Evolutionary conservation across 2,797 vertebrate species (phyloP).

Genomic region (Halcyon smyrnensis): DNA sequence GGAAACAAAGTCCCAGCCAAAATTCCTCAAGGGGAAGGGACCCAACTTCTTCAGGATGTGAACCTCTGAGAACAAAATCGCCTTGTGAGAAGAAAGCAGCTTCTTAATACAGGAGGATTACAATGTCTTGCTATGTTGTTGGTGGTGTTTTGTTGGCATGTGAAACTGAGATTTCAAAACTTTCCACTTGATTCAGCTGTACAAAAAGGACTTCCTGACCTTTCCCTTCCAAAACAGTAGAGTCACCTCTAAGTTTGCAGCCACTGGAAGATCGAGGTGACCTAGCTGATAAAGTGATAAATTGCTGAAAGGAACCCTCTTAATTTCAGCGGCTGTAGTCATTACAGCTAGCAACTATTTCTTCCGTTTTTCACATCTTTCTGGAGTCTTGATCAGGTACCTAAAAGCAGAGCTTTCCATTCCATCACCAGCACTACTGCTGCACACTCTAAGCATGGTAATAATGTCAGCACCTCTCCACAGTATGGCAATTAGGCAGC

Average conservation of each 20-base stretch:
- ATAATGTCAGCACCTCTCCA: neutral
- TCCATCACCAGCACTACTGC: neutral
- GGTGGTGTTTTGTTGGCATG: neutral
- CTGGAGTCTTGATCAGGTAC: neutral
- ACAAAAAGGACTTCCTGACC: neutral
- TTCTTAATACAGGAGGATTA: constrained; percentile 17
- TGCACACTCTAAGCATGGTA: neutral
- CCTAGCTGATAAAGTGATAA: neutral
- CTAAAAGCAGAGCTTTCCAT: neutral
- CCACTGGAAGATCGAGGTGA: neutral
- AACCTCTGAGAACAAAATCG: constrained; percentile 33
- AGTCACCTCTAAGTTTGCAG: neutral
- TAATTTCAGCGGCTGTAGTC: neutral
- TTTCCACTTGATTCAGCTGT: constrained; percentile 38
- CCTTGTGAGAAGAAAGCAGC: constrained; percentile 30
- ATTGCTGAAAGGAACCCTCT: neutral
- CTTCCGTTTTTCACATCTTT: neutral
- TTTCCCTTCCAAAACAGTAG: neutral
- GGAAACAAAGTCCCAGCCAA: constrained; percentile 52
- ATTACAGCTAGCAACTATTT: neutral
- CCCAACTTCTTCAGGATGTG: constrained; percentile 18
- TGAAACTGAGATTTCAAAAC: constrained; percentile 49
- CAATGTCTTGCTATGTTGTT: neutral
- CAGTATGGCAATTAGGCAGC: neutral
- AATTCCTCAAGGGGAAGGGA: constrained; percentile 54